Percentiles rank a stretch among this genome's conserved stretches.
phyloP scores from a whole-genome alignment of 2,888 invertebrate species.

The Luffia ferchaultella region DNA sequence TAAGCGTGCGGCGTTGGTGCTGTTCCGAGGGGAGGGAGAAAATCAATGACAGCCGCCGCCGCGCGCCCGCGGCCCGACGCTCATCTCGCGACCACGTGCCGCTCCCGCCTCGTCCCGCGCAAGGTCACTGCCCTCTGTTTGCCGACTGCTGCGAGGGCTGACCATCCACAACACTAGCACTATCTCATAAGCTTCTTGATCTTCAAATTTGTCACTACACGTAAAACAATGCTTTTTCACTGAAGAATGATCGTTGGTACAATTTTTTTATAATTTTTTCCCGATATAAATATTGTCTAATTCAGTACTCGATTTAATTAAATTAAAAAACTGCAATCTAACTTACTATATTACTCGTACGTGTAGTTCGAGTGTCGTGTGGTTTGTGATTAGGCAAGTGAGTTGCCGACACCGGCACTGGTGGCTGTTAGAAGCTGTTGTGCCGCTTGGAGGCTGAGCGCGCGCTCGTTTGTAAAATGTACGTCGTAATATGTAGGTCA shows the following conservation, averaged over 20 bases:
- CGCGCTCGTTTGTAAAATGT: slow-evolving; percentile 39
- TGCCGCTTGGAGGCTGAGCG: slow-evolving; percentile 4
- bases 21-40: slow-evolving; percentile 45
- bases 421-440: neutral
- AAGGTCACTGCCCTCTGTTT: slow-evolving; percentile 50
- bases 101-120: slow-evolving; percentile 51
- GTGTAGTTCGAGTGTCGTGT: neutral
- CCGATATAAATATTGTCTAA: too few relatives aligned
- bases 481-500: slow-evolving; percentile 56
- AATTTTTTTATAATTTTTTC: neutral
- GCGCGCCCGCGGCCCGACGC: slow-evolving; percentile 60
- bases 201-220: neutral
- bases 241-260: neutral
- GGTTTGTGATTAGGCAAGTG: neutral
- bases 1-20: slow-evolving; percentile 19
- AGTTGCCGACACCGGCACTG: neutral
- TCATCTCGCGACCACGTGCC: slow-evolving; percentile 62
- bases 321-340: too few relatives aligned
- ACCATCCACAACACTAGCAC: neutral
- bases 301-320: too few relatives aligned
- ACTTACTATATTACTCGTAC: neutral
- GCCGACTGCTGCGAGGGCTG: slow-evolving; percentile 21
- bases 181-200: neutral
- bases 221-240: too few relatives aligned
- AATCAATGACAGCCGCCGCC: slow-evolving; percentile 63